These are phyloP conservation scores for Netelia virgata DNA, from an alignment of 2,888 invertebrate species.

Conservation along the genomic window DNA sequence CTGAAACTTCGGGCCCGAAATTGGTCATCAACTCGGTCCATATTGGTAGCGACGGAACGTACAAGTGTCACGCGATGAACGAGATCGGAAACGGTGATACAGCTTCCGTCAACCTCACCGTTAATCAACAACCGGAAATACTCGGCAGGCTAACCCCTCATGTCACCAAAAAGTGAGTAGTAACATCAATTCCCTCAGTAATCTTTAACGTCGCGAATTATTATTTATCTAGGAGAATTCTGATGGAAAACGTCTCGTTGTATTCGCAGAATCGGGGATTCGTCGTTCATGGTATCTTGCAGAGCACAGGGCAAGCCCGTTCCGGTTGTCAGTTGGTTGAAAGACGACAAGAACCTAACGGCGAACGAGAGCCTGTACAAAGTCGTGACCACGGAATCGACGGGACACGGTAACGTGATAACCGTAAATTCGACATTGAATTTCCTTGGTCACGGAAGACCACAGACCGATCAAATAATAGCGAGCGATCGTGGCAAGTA, in stretches of 20 bases:
- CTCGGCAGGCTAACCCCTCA: conserved; percentile 93
- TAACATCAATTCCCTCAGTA: no score
- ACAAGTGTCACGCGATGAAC: conserved; percentile 96
- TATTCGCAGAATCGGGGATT: conserved; percentile 89
- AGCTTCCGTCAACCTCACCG: conserved; percentile 93
- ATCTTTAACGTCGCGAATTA: no score
- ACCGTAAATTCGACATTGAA: conserved; percentile 93
- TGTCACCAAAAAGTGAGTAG: conserved; percentile 88
- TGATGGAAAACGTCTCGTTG: background rate
- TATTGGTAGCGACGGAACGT: conserved; percentile 94
- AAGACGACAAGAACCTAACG: conserved; percentile 93
- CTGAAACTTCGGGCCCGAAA: conserved; percentile 92
- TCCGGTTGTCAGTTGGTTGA: conserved; percentile 94
- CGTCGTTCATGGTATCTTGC: conserved; percentile 92
- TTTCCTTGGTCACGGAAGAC: conserved; percentile 92
- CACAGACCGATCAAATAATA: conserved; percentile 91
- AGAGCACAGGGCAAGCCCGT: conserved; percentile 95
- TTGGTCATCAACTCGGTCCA: conserved; percentile 95
- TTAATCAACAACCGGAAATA: conserved; percentile 95
- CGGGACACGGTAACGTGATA: conserved; percentile 92
- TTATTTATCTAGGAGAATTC: background rate
- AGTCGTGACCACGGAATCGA: conserved; percentile 91
- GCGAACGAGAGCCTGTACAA: conserved; percentile 92
- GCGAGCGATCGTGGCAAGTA: conserved; percentile 95
- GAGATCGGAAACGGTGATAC: conserved; percentile 94